A percentile compares a stretch with the other conserved stretches of the same genome.
Evolutionary conservation across 1,140 invertebrate species (phyloP).

Genomic region (Drosophila grimshawi): DNA sequence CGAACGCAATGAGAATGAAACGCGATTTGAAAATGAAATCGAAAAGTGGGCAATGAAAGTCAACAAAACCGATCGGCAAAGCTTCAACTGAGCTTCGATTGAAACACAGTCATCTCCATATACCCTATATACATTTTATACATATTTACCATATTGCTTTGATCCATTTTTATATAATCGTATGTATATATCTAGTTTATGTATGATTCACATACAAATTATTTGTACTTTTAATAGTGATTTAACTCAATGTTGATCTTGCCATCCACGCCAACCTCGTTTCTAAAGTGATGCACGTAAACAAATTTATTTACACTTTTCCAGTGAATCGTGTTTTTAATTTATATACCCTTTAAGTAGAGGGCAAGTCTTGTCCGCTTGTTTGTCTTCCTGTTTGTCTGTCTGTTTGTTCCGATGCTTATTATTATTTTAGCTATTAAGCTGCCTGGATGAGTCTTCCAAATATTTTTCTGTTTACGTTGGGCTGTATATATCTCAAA

Average conservation of each 20-base stretch:
- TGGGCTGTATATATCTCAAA: not conserved
- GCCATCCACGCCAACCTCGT: not conserved
- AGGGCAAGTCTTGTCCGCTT: not conserved
- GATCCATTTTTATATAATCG: not conserved
- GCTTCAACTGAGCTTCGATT: constrained; percentile 23
- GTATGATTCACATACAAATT: not conserved
- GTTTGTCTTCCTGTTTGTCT: not conserved
- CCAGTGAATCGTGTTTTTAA: not conserved
- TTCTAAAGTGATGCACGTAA: not conserved
- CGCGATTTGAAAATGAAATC: constrained; percentile 55
- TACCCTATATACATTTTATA: not conserved
- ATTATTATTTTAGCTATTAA: not conserved
- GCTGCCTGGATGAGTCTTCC: not conserved
- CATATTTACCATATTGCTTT: not conserved
- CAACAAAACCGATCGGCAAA: constrained; percentile 22
- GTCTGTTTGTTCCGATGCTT: not conserved
- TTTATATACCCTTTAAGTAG: not conserved
- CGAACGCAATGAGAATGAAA: constrained; percentile 63
- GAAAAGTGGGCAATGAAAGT: constrained; percentile 38
- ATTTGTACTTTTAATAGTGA: not conserved
- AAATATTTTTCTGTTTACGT: not conserved
- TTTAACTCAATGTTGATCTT: not conserved
- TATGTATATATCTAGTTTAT: not conserved
- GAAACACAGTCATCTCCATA: constrained; percentile 8
- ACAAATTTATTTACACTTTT: constrained; percentile 1